Conservation (phyloP, 2,113 vertebrate species). For the Cranoglanis bouderius region DNA sequence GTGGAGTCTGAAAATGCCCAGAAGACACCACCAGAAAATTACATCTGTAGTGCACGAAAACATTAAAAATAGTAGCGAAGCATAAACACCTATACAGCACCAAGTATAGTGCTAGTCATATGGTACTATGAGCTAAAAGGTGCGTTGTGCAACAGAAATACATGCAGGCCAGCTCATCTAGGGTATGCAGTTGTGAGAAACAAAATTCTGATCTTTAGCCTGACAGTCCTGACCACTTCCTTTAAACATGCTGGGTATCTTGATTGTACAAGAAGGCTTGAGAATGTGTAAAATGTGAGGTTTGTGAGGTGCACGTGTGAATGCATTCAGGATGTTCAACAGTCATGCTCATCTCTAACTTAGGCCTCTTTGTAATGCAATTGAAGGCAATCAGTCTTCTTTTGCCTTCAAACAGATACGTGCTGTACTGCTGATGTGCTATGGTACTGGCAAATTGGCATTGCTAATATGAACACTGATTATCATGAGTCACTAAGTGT, state of each 20-base stretch:
- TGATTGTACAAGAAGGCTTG: not conserved
- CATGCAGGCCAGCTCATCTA: not conserved
- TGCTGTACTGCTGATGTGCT: not conserved
- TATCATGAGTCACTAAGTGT: too few species aligned
- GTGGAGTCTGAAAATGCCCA: not conserved
- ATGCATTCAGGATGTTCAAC: not conserved
- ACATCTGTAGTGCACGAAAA: not conserved
- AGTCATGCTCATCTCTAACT: not conserved
- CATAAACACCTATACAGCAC: not conserved
- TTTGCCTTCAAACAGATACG: not conserved
- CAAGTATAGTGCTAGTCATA: not conserved
- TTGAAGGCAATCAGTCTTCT: not conserved
- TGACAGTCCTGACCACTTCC: constrained; percentile 47
- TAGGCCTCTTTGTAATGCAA: not conserved
- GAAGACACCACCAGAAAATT: not conserved
- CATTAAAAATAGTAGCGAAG: not conserved
- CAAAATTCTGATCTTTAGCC: not conserved
- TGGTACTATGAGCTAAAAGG: not conserved
- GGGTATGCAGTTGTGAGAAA: not conserved
- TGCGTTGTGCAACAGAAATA: not conserved
- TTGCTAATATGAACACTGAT: not conserved
- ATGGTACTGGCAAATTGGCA: not conserved
- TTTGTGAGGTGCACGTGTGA: not conserved
- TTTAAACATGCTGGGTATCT: constrained; percentile 14
- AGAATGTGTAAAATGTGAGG: constrained; percentile 25